phyloP scores from a whole-genome alignment of 1,140 invertebrate genomes.

The Araneus ventricosus region DNA sequence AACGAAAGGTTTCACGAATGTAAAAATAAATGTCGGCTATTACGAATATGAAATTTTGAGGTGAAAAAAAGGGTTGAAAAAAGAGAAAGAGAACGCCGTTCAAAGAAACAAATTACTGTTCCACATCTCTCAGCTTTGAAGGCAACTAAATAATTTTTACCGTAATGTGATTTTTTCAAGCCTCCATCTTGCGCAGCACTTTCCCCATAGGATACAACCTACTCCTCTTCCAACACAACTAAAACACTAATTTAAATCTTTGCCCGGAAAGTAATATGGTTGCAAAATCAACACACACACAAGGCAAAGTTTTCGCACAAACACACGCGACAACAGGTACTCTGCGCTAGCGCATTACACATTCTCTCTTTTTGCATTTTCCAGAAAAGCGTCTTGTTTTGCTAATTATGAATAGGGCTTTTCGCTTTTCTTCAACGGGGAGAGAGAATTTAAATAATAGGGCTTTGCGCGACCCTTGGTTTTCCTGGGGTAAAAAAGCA shows the following conservation, averaged over 20 bases:
- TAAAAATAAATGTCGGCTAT: too few relatives aligned
- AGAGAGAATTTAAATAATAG: slow-evolving; percentile 29
- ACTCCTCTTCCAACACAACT: not conserved
- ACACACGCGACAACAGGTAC: slow-evolving; percentile 1
- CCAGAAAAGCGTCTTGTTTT: slow-evolving; percentile 2
- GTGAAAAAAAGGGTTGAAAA: not conserved
- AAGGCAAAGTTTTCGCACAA: not conserved
- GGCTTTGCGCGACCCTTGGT: slow-evolving; percentile 26
- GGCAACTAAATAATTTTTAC: not conserved
- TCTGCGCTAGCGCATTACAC: not conserved
- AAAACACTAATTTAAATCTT: slow-evolving; percentile 31
- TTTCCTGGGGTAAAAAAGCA: slow-evolving; percentile 3
- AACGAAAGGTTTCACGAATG: too few relatives aligned
- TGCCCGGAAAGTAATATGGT: not conserved
- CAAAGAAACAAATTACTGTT: not conserved
- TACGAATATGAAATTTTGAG: too few relatives aligned
- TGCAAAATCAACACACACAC: not conserved
- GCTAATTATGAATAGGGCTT: slow-evolving; percentile 16
- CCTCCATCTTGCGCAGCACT: not conserved
- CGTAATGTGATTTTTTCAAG: not conserved
- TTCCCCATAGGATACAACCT: not conserved
- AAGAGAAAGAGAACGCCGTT: not conserved
- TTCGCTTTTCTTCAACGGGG: not conserved
- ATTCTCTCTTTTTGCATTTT: not conserved
- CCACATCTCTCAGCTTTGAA: not conserved